Base-by-base conservation (phyloP, 2,113 vertebrate genomes). In the Beaufortia kweichowensis region DNA sequence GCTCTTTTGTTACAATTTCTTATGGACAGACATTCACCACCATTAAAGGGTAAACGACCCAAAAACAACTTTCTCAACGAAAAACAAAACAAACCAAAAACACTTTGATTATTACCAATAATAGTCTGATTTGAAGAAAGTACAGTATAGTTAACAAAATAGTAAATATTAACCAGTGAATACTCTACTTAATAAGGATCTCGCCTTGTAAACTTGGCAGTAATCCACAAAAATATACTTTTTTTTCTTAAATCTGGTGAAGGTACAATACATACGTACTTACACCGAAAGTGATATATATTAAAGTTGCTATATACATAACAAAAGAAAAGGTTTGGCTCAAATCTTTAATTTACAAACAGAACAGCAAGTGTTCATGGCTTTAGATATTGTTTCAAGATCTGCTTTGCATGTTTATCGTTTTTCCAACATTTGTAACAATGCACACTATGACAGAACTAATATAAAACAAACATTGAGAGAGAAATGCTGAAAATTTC, bases 211-310 rank as follows among this genome's bases (percentile, higher is more conserved):
- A 96, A 95, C 92, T 93, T 90, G 95, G 95, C 91, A 92, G 92
- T 94, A 95, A 96, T 96, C 95, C 95, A 96, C 94, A 97, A 96
- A 98, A 98, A 98, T 96, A 97, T 93, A 96, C 90, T 93, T 97
- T 95, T 93, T n/a, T 91, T 79, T 82, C 86, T 91, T 84, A 84
- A 94, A 95, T 95, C 94, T 89, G 93, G 94, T 93, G 95, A 92
- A 88, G 90, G 89, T 95, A 97, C 94, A 93, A 94, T 94, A 94
- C 94, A 89, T 92, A 91, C 89, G 93, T 94, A 95, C 94, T 94
- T 93, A 92, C 94, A 95, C 93, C 93, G 89, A 95, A 90, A 89
- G 92, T 95, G 94, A 94, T 94, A 85, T 95, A 95, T 95, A 94
- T 94, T 95, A 96, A 94, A 95, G 94, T 97, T 90, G 90, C 92